Conservation (phyloP, 2,888 invertebrate species). For the Lasius platythorax region DNA sequence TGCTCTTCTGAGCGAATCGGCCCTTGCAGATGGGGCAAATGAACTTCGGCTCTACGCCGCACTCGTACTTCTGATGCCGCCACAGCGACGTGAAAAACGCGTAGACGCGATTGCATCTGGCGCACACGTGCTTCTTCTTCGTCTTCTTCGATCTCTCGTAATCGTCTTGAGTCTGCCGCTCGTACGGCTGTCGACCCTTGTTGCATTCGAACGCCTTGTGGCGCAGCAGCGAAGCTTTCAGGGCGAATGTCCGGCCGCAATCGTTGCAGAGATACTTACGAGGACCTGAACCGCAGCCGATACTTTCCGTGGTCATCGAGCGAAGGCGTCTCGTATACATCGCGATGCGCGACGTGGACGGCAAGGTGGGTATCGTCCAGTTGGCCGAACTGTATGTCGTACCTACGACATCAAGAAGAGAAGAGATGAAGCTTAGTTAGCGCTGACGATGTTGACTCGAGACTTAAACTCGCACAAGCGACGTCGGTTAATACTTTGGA, state of each 20-base stretch:
- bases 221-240: constrained; percentile 79
- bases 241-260: constrained; percentile 78
- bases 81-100: constrained; percentile 83
- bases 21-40: constrained; percentile 88
- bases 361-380: constrained; percentile 80
- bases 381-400: constrained; percentile 79
- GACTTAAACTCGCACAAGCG: constrained; percentile 36
- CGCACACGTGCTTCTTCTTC: constrained; percentile 78
- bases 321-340: constrained; percentile 75
- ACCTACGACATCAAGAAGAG: constrained; percentile 73
- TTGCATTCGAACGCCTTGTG: constrained; percentile 71
- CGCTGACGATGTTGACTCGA: background rate
- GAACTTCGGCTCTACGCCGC: constrained; percentile 89
- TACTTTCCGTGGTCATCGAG: constrained; percentile 73
- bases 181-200: constrained; percentile 41
- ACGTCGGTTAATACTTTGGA: constrained; percentile 8
- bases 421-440: constrained; percentile 51
- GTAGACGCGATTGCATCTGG: constrained; percentile 78
- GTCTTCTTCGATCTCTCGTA: constrained; percentile 56
- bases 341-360: constrained; percentile 74
- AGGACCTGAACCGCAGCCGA: constrained; percentile 64
- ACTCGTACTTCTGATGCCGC: constrained; percentile 87
- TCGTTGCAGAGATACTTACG: constrained; percentile 81
- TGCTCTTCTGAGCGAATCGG: constrained; percentile 88
- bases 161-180: background rate